Evolutionary conservation across 2,797 vertebrate species (phyloP).

Genomic region (Poeciliopsis gracilis): DNA sequence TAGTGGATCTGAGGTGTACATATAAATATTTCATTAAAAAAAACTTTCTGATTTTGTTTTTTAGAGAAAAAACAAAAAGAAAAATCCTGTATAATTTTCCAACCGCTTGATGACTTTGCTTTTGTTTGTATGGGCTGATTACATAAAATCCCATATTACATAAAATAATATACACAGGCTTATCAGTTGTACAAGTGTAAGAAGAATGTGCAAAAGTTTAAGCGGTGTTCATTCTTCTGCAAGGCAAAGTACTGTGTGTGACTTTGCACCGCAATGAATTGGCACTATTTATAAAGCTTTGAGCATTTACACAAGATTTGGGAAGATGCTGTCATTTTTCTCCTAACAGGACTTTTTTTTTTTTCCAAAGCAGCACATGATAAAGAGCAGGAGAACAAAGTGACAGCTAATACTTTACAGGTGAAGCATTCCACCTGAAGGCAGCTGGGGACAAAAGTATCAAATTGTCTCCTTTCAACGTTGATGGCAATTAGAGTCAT

Average conservation of each 20-base stretch:
- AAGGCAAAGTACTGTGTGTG: not conserved
- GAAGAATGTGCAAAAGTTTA: not conserved
- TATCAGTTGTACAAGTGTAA: not conserved
- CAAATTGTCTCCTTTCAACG: conserved; percentile 26
- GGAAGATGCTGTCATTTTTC: conserved; percentile 19
- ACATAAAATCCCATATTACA: not conserved
- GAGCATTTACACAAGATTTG: not conserved
- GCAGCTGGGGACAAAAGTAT: conserved; percentile 18
- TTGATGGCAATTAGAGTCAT: conserved; percentile 18
- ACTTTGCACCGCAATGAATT: not conserved
- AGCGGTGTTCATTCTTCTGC: not conserved
- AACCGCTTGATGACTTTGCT: not conserved
- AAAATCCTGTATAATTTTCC: not conserved
- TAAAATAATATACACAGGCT: not conserved
- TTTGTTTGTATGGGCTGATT: not conserved
- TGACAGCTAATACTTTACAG: conserved; percentile 15
- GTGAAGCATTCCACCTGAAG: conserved; percentile 13
- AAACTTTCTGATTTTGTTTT: not conserved
- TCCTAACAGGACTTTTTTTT: conserved; percentile 10
- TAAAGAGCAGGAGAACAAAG: conserved; percentile 18
- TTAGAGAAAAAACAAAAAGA: not conserved
- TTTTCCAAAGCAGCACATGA: conserved; percentile 11
- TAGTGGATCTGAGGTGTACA: not conserved
- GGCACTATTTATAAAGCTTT: not conserved
- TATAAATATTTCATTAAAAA: not conserved